Evolutionary conservation across 2,797 vertebrate genomes (phyloP), one percentile per base, ranked within the genome.

Genomic region (Acrossocheilus fasciatus): DNA sequence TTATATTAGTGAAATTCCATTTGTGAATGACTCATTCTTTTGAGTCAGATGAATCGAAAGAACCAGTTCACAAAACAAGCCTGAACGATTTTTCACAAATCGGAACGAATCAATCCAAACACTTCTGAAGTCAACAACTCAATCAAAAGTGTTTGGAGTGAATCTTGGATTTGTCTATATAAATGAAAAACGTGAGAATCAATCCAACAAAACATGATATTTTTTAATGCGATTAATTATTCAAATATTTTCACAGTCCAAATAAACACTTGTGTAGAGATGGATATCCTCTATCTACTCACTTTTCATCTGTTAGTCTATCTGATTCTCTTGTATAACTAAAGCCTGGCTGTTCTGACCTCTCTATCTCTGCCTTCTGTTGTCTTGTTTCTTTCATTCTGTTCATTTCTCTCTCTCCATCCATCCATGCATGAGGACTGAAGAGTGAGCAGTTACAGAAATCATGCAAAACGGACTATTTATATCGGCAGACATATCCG

Each of bases 271-370:
- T n/a, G 2, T 11, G 5, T 10, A 77, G 74, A 77, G 34, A 26
- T 78, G 20, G 8, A 41, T 78, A 57, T 59, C 75, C 36, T 17
- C 11, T 59, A 17, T 78, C 23, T 17, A n/a, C 76, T 78, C 36
- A 17, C 23, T 43, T 59, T 59, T 78, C 76, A 41, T 81, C 59
- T 69, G 79, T 23, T 68, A 18, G 23, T 81, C 41, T 20, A 2
- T 34, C 62, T 69, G 43, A 81, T 68, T 17, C 18, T 81, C 30
- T 68, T 66, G 62, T 47, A 81, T 68, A 68, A 81, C 41, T 62
- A 81, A 81, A 81, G 62, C 26, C 59, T 81, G 79, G n/a, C 79
- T 81, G 62, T 68, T 81, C 57, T 68, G 41, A 81, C 79, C 79
- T 68, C 78, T 81, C 43, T 34, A 50, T 20, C n/a, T 81, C 62